A percentile compares a stretch with the other conserved stretches of the same genome.
These are phyloP conservation scores for Petaurus breviceps DNA, from an alignment of 2,113 vertebrate species.

Conservation along the genomic window DNA sequence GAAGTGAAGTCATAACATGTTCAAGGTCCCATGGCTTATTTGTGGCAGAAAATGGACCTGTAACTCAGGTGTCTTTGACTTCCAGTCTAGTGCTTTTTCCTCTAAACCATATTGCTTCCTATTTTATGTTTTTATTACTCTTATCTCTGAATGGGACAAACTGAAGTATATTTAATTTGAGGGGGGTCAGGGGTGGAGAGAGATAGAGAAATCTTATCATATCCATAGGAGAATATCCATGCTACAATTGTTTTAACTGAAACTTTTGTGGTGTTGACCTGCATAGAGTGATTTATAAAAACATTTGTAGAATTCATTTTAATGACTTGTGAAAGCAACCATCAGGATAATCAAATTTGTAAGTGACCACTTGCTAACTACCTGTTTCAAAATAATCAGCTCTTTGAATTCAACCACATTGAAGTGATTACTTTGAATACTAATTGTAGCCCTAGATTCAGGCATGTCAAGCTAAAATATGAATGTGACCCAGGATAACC, in stretches of 20 bases:
- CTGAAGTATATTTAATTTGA: conserved; percentile 22
- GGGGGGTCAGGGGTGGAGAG: neutral
- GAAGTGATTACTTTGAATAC: neutral
- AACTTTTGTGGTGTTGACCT: conserved; percentile 1
- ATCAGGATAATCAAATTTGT: conserved; percentile 22
- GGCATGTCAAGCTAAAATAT: neutral
- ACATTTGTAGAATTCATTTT: neutral
- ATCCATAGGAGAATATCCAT: neutral
- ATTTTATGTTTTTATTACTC: neutral
- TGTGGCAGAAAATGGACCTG: neutral
- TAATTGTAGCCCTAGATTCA: neutral
- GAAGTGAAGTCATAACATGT: neutral
- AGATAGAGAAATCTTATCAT: neutral
- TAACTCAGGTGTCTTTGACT: neutral
- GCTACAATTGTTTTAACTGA: conserved; percentile 25
- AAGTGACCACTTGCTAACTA: conserved; percentile 45
- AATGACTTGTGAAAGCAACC: neutral
- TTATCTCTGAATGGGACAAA: neutral
- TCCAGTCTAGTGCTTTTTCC: neutral
- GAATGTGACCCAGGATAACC: neutral
- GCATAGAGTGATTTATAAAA: conserved; percentile 16
- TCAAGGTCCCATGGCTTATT: neutral
- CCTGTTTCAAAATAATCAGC: conserved; percentile 7
- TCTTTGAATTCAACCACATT: neutral
- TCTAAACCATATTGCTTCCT: neutral